Evolutionary conservation across 2,888 invertebrate genomes (phyloP).

Genomic region (Drosophila atroscutellata): DNA sequence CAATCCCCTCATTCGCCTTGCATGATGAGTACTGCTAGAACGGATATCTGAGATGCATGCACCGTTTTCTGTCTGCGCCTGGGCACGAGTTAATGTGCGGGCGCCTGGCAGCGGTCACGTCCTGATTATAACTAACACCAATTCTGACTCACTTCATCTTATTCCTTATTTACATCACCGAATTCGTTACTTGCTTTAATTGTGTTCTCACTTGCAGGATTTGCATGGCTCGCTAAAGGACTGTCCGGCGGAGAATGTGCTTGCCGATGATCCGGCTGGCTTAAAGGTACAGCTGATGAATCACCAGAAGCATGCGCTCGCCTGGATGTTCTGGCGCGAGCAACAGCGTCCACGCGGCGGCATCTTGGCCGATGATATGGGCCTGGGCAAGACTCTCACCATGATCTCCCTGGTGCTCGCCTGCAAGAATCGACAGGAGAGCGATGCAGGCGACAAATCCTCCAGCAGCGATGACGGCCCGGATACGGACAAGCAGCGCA

Average conservation of each 20-base stretch:
- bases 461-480: constrained; percentile 68
- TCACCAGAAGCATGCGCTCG: constrained; percentile 94
- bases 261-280: constrained; percentile 87
- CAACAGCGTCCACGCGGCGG: constrained; percentile 94
- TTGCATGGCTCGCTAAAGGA: constrained; percentile 90
- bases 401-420: constrained; percentile 91
- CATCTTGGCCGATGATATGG: constrained; percentile 89
- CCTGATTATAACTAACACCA: constrained; percentile 67
- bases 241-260: constrained; percentile 88
- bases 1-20: neutral
- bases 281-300: constrained; percentile 90
- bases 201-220: constrained; percentile 79
- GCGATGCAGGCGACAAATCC: constrained; percentile 46
- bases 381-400: constrained; percentile 90
- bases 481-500: constrained; percentile 22
- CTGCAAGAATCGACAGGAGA: constrained; percentile 85
- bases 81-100: constrained; percentile 81
- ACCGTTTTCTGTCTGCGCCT: constrained; percentile 31
- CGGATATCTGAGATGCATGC: constrained; percentile 80
- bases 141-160: constrained; percentile 8
- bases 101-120: constrained; percentile 33
- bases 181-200: neutral
- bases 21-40: constrained; percentile 78
- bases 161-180: neutral
- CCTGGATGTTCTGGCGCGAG: constrained; percentile 96